Percentiles rank a stretch among this genome's conserved stretches.
These are phyloP conservation scores for Coreoperca whiteheadi DNA, from an alignment of 2,113 vertebrate species.

Conservation along the genomic window DNA sequence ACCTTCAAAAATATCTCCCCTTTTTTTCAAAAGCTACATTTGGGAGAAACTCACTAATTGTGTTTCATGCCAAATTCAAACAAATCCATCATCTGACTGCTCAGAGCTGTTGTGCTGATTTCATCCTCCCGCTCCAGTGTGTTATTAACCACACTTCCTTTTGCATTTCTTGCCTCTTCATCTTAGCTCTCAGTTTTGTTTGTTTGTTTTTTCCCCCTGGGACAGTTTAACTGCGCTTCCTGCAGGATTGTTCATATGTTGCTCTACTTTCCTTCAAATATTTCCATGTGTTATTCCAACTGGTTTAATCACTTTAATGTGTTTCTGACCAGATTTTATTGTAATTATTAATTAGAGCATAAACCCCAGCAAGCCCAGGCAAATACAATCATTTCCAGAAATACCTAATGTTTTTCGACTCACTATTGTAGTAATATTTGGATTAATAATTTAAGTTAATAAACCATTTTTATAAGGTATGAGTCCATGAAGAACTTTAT, in stretches of 20 bases:
- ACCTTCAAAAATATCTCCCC: too few relatives aligned
- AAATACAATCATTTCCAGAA: neutral
- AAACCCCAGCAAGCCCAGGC: neutral
- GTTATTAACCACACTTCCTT: neutral
- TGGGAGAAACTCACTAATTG: neutral
- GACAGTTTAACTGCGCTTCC: neutral
- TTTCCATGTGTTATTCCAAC: too few relatives aligned
- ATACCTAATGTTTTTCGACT: neutral
- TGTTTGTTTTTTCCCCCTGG: neutral
- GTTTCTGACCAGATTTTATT: neutral
- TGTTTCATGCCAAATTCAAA: neutral
- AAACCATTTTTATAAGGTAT: neutral
- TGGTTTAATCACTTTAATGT: neutral
- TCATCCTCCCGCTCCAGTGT: too few relatives aligned
- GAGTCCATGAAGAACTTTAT: neutral
- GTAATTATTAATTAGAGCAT: neutral
- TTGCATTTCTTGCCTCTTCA: neutral
- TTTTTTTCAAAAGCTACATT: neutral
- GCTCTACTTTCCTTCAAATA: too few relatives aligned
- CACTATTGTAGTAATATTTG: too few relatives aligned
- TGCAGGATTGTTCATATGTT: neutral
- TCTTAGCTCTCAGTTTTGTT: neutral
- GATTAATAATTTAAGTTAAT: neutral
- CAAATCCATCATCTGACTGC: neutral
- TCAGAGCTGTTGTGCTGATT: neutral